phyloP scores from a whole-genome alignment of 2,888 invertebrate species.

The Antheraea yamamai region DNA sequence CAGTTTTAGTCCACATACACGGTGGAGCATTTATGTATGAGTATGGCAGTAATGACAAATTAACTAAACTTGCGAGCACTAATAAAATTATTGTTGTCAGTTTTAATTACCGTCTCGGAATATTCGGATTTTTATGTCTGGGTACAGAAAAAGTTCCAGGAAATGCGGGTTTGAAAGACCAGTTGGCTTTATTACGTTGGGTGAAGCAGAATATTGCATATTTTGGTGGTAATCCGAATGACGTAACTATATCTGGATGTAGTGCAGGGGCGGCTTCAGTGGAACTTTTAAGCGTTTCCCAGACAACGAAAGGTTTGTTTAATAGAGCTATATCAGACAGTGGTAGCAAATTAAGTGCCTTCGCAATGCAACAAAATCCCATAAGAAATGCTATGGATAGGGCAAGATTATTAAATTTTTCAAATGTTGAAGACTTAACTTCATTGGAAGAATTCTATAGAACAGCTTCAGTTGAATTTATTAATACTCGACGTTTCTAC shows the following conservation, averaged over 20 bases:
- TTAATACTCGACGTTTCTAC: conserved; percentile 15
- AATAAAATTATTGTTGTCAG: conserved; percentile 32
- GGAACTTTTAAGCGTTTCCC: conserved; percentile 46
- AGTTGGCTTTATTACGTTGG: conserved; percentile 41
- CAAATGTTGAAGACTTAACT: conserved; percentile 38
- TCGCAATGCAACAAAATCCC: conserved; percentile 46
- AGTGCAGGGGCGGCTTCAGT: conserved; percentile 51
- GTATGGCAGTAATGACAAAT: conserved; percentile 21
- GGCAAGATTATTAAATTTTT: conserved; percentile 39
- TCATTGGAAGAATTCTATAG: conserved; percentile 51
- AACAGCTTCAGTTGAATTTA: conserved; percentile 28
- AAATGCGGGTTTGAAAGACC: conserved; percentile 50
- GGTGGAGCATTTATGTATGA: conserved; percentile 41
- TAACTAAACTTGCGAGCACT: conserved; percentile 25
- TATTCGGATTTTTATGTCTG: conserved; percentile 47
- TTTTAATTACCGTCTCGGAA: conserved; percentile 39
- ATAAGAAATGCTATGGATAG: conserved; percentile 42
- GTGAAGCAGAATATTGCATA: conserved; percentile 48
- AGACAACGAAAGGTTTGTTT: no score
- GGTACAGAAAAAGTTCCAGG: conserved; percentile 47
- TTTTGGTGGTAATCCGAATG: conserved; percentile 56
- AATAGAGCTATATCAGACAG: conserved; percentile 51
- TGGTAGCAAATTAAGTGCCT: conserved; percentile 38
- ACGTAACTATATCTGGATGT: conserved; percentile 49
- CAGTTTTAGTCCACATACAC: conserved; percentile 44